Evolutionary conservation across 2,888 invertebrate species (phyloP), one percentile per base, ranked within the genome.

Genomic region (Apoda limacodes): DNA sequence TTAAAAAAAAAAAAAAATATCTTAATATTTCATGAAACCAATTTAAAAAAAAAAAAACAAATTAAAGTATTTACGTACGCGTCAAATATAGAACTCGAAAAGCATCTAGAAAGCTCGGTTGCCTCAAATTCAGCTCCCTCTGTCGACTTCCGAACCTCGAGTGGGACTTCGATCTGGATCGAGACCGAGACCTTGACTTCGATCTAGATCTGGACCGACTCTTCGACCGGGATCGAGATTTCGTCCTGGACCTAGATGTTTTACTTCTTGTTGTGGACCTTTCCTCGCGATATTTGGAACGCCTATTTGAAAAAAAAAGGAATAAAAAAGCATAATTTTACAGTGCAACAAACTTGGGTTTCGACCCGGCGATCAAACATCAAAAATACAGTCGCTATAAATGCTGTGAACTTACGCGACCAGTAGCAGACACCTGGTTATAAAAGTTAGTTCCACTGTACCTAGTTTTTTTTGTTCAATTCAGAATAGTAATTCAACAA

Each of bases 21-120:
- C n/a, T n/a, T n/a, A n/a, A n/a, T n/a, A n/a, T n/a, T n/a, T n/a
- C n/a, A n/a, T n/a, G n/a, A n/a, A n/a, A n/a, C n/a, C n/a, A n/a
- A n/a, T 9, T 9, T 12, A 21, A 13, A 21, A 5, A 28, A 9
- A 22, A 3, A 27, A 20, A 9, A 15, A n/a, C 13, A 19, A 13
- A 17, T 13, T 3, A 30, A 20, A n/a, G 20, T 20, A 27, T 15
- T 13, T 24, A 61, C 70, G 60, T 37, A 80, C 78, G 60, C 34
- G 60, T 61, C 15, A 78, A 55, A 49, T 74, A 78, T 28, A 78
- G 39, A 22, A 80, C 68, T 39, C 76, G 49, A 28, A 80, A 80
- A 0, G 78, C 71, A 31, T 80, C 78, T 37, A 74, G 39, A 41
- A 78, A 63, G 1, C 63, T 53, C 0, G 75, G 74, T 19, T 71